phyloP scores from a whole-genome alignment of 2,888 invertebrate genomes.

The Neuroscelio doddi region DNA sequence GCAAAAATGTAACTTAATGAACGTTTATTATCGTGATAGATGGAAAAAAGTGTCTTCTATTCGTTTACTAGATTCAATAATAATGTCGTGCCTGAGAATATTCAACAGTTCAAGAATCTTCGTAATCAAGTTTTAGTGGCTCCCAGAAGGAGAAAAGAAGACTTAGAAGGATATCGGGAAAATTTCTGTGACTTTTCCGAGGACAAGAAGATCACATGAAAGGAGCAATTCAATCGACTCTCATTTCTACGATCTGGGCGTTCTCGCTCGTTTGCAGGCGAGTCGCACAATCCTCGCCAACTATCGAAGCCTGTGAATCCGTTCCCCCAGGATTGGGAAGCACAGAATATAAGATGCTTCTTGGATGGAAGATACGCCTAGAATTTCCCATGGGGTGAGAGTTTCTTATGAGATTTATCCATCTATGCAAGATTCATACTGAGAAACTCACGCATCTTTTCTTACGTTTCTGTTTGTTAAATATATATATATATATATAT shows the following conservation, averaged over 20 bases:
- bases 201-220: constrained; percentile 14
- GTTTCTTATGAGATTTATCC: constrained; percentile 31
- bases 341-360: constrained; percentile 16
- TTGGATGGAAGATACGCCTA: constrained; percentile 19
- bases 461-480: no score
- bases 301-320: constrained; percentile 10
- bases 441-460: constrained; percentile 6
- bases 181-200: constrained; percentile 14
- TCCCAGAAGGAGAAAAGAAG: not conserved
- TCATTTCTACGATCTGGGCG: constrained; percentile 13
- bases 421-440: constrained; percentile 15
- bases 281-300: constrained; percentile 6
- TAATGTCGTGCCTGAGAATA: not conserved
- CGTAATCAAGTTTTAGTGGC: constrained; percentile 6
- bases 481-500: no score
- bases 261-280: constrained; percentile 20
- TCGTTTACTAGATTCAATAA: no score
- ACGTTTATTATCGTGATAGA: no score
- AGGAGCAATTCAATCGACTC: constrained; percentile 18
- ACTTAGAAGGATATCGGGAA: constrained; percentile 7
- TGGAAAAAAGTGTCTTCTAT: no score
- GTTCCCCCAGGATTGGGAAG: constrained; percentile 16
- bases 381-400: constrained; percentile 27
- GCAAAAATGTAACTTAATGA: no score
- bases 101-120: not conserved